Conservation (phyloP, 2,113 vertebrate species). For the Vimba vimba region DNA sequence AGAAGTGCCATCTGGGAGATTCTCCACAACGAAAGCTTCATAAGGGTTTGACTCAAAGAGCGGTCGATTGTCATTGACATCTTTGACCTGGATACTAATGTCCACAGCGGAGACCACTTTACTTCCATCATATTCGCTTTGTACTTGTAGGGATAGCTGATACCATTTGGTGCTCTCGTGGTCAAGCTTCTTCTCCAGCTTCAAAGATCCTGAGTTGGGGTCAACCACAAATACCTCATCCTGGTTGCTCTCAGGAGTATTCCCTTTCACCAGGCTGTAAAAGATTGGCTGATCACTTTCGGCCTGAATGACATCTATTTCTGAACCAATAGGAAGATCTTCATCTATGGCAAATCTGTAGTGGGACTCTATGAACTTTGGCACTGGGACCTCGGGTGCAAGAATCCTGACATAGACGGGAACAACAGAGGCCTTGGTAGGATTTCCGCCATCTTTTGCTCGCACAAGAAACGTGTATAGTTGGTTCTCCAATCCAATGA, state of each 20-base stretch:
- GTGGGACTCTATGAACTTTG: conserved; percentile 89
- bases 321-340: conserved; percentile 87
- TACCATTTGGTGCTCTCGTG: conserved; percentile 96
- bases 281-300: conserved; percentile 79
- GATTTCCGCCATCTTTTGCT: conserved; percentile 89
- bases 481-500: conserved; percentile 93
- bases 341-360: conserved; percentile 89
- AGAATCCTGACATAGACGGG: conserved; percentile 89
- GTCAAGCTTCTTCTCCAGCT: conserved; percentile 90
- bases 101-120: conserved; percentile 83
- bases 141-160: conserved; percentile 85
- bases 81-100: conserved; percentile 91
- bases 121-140: conserved; percentile 74
- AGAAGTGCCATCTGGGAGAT: conserved; percentile 84
- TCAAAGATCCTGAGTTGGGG: conserved; percentile 84
- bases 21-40: conserved; percentile 88
- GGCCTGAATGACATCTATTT: conserved; percentile 86
- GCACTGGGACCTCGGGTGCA: conserved; percentile 81
- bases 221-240: conserved; percentile 92
- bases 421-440: conserved; percentile 83
- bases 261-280: conserved; percentile 87
- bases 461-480: conserved; percentile 89
- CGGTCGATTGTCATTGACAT: conserved; percentile 91
- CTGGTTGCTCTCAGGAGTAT: conserved; percentile 89
- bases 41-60: conserved; percentile 91